Conservation (phyloP, 2,888 invertebrate species). For the Xanthorhoe spadicearia region DNA sequence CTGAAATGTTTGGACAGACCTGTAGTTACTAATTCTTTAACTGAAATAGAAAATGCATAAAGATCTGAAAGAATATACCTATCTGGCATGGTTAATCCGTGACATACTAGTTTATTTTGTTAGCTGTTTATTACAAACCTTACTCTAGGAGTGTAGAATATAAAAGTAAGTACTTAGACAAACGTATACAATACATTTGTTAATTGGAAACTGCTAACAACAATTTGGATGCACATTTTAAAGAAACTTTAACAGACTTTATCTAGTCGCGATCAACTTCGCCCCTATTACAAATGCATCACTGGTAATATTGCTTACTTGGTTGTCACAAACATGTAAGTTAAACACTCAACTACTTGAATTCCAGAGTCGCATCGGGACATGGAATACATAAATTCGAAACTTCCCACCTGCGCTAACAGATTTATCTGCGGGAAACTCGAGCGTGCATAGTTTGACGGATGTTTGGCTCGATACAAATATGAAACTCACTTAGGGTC, state of each 20-base stretch:
- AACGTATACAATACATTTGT: neutral
- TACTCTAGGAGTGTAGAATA: too few relatives aligned
- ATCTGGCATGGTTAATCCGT: too few relatives aligned
- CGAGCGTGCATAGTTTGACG: conserved; percentile 43
- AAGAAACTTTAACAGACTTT: neutral
- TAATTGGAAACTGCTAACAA: neutral
- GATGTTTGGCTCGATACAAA: conserved; percentile 48
- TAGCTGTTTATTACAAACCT: too few relatives aligned
- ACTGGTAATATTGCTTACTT: conserved; percentile 30
- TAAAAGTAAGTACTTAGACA: neutral
- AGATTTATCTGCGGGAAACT: conserved; percentile 48
- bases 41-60: too few relatives aligned
- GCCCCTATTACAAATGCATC: conserved; percentile 10
- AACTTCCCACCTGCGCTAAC: conserved; percentile 48
- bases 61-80: too few relatives aligned
- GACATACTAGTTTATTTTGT: too few relatives aligned
- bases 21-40: too few relatives aligned
- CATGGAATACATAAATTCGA: conserved; percentile 45
- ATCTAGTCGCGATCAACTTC: conserved; percentile 7
- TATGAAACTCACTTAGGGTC: conserved; percentile 44
- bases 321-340: conserved; percentile 31
- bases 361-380: conserved; percentile 40
- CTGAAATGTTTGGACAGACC: too few relatives aligned
- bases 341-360: conserved; percentile 41
- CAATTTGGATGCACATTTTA: neutral